A percentile compares a stretch with the other conserved stretches of the same genome.
Conservation (phyloP, 1,140 invertebrate genomes). For the Cydia fagiglandana region DNA sequence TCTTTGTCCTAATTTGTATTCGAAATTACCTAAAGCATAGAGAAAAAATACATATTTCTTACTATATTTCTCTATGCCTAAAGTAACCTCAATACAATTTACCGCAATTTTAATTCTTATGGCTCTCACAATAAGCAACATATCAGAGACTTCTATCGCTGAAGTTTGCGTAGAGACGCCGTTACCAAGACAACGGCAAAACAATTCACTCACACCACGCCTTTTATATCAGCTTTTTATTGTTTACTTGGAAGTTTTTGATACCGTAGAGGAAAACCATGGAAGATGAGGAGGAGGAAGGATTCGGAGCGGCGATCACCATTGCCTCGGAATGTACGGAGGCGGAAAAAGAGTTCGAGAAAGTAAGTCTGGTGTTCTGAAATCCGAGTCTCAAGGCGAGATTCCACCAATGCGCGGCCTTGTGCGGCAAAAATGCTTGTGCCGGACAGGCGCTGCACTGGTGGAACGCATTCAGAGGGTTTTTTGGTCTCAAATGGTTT, state of each 20-base stretch:
- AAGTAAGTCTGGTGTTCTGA: conserved; percentile 42
- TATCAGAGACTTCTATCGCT: background rate
- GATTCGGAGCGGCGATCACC: conserved; percentile 53
- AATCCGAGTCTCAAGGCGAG: too few relatives aligned
- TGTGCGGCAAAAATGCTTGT: too few relatives aligned
- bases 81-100: too few relatives aligned
- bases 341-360: conserved; percentile 67
- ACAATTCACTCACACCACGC: conserved; percentile 12
- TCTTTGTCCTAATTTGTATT: too few relatives aligned
- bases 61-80: too few relatives aligned
- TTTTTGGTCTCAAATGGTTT: too few relatives aligned
- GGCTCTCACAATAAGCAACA: background rate
- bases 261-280: conserved; percentile 44
- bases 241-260: conserved; percentile 34
- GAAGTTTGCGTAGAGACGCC: conserved; percentile 2
- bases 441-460: too few relatives aligned
- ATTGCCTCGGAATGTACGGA: conserved; percentile 66
- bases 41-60: too few relatives aligned
- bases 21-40: too few relatives aligned
- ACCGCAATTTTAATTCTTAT: background rate
- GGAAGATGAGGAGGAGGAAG: conserved; percentile 60
- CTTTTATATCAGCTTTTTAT: conserved; percentile 41
- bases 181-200: conserved; percentile 5
- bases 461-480: too few relatives aligned
- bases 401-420: too few relatives aligned